These are phyloP conservation scores for Amblyopsis rosae DNA, from an alignment of 2,113 vertebrate genomes.

Conservation along the genomic window DNA sequence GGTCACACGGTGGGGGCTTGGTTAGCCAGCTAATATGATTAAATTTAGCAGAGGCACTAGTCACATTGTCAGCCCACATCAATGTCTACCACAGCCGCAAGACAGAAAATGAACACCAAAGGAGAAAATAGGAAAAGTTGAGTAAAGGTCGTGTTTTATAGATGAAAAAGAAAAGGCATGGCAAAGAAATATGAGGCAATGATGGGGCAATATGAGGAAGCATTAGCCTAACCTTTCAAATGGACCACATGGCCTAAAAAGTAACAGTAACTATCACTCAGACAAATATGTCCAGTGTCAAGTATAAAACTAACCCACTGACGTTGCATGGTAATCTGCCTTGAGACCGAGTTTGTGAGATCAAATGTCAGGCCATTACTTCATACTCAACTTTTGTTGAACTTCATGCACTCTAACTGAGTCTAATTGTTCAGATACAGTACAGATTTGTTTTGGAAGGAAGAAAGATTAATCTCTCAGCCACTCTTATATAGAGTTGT, in stretches of 20 bases:
- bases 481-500: too few relatives aligned
- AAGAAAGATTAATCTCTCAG: too few relatives aligned
- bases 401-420: too few relatives aligned
- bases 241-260: slow-evolving; percentile 38
- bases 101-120: slow-evolving; percentile 36
- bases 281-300: too few relatives aligned
- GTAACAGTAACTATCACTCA: not conserved
- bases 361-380: too few relatives aligned
- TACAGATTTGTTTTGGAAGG: too few relatives aligned
- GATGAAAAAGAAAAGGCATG: slow-evolving; percentile 34
- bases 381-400: too few relatives aligned
- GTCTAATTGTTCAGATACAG: too few relatives aligned
- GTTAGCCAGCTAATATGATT: slow-evolving; percentile 76
- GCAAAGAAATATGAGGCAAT: slow-evolving; percentile 50
- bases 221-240: slow-evolving; percentile 17
- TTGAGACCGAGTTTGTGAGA: too few relatives aligned
- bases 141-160: slow-evolving; percentile 45
- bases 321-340: too few relatives aligned
- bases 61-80: slow-evolving; percentile 72
- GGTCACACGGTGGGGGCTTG: slow-evolving; percentile 64
- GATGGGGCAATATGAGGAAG: slow-evolving; percentile 43
- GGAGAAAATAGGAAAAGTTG: slow-evolving; percentile 2
- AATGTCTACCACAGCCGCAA: slow-evolving; percentile 56
- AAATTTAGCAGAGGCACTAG: slow-evolving; percentile 66
- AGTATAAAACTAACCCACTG: too few relatives aligned